Evolutionary conservation across 1,140 invertebrate species (phyloP).

Genomic region (Zophobas atratus): DNA sequence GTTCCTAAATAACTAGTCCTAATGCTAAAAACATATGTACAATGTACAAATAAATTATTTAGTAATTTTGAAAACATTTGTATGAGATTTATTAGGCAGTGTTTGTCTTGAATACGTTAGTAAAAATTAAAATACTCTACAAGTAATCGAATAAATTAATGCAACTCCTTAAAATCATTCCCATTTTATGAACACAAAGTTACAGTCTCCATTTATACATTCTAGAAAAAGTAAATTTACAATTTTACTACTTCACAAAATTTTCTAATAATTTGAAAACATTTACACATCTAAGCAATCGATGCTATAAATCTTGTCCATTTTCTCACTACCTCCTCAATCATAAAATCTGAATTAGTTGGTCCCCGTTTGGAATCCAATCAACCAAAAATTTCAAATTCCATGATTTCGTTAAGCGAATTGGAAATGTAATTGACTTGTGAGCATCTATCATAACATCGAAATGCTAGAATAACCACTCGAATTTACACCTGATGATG

Average conservation of each 20-base stretch:
- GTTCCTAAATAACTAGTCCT: constrained; percentile 50
- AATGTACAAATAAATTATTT: constrained; percentile 57
- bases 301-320: constrained; percentile 11
- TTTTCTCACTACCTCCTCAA: background rate
- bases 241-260: constrained; percentile 21
- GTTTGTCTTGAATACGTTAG: constrained; percentile 57
- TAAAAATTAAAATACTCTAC: constrained; percentile 34
- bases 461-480: background rate
- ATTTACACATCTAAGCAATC: constrained; percentile 7
- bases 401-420: background rate
- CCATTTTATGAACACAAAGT: constrained; percentile 41
- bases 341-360: background rate
- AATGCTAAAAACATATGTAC: constrained; percentile 50
- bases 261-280: constrained; percentile 32
- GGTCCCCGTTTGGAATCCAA: background rate
- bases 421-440: background rate
- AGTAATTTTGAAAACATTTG: constrained; percentile 56
- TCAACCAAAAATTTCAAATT: too few species aligned
- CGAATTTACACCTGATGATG: background rate
- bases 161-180: constrained; percentile 26
- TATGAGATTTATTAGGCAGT: constrained; percentile 59
- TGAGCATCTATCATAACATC: constrained; percentile 2
- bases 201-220: constrained; percentile 41
- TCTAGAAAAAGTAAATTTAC: constrained; percentile 18
- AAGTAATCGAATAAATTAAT: constrained; percentile 41